Conservation (phyloP, 1,140 invertebrate genomes). For the Caenorhabditis elegans region DNA sequence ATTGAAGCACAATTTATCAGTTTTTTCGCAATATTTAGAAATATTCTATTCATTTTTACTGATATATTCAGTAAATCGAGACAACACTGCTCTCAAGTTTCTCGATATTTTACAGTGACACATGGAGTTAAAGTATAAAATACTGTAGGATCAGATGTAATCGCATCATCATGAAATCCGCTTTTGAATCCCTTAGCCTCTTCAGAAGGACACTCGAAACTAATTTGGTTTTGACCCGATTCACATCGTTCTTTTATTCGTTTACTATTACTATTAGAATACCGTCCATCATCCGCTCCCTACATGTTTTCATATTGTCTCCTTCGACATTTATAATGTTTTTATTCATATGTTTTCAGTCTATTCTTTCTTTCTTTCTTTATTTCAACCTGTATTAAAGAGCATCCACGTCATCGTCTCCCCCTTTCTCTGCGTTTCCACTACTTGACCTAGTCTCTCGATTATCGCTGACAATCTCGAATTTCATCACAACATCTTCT, state of each 20-base stretch:
- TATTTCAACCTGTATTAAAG: not conserved
- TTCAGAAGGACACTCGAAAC: not conserved
- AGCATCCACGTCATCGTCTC: not conserved
- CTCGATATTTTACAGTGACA: no score
- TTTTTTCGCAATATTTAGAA: no score
- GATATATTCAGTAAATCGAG: not conserved
- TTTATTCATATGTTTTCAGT: no score
- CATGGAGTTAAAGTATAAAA: no score
- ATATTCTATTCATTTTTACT: no score
- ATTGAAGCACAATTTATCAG: no score
- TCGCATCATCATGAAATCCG: no score
- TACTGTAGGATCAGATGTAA: no score
- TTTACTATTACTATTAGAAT: not conserved
- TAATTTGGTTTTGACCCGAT: not conserved
- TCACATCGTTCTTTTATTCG: not conserved
- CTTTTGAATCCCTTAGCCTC: no score
- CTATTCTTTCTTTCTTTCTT: no score
- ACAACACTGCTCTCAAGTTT: not conserved
- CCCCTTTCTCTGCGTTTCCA: not conserved
- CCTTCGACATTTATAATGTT: no score
- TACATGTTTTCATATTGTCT: not conserved
- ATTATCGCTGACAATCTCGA: slow-evolving; percentile 10
- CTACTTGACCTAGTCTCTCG: not conserved
- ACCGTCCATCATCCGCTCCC: not conserved
- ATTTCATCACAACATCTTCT: not conserved